Percentiles rank a stretch among this genome's conserved stretches.
Evolutionary conservation across 2,113 vertebrate species (phyloP).

Genomic region (Thermophis baileyi): DNA sequence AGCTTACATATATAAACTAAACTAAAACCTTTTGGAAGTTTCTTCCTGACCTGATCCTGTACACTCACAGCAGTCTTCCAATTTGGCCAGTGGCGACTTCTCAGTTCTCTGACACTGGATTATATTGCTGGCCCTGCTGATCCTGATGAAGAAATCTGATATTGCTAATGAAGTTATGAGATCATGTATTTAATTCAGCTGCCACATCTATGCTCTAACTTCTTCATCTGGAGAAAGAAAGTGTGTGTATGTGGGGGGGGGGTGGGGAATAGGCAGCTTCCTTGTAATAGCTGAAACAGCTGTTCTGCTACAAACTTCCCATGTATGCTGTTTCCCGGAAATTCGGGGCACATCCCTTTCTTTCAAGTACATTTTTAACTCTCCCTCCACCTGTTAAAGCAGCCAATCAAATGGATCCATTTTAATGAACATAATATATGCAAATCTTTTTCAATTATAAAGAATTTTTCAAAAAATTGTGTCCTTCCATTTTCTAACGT

Average conservation of each 20-base stretch:
- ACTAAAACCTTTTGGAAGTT: neutral
- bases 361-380: constrained; percentile 61
- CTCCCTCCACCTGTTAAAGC: constrained; percentile 54
- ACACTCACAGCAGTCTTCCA: constrained; percentile 27
- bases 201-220: constrained; percentile 29
- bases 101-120: neutral
- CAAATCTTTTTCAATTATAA: neutral
- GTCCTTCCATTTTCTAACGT: constrained; percentile 15
- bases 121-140: constrained; percentile 43
- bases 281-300: constrained; percentile 57
- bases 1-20: neutral
- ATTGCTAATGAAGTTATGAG: constrained; percentile 42
- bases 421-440: constrained; percentile 28
- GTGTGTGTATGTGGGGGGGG: neutral
- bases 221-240: constrained; percentile 54
- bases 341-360: constrained; percentile 41
- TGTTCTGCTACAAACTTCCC: constrained; percentile 52
- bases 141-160: constrained; percentile 37
- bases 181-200: constrained; percentile 47
- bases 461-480: neutral
- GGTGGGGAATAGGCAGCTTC: constrained; percentile 35
- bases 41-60: neutral
- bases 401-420: constrained; percentile 42
- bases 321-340: constrained; percentile 58
- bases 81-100: constrained; percentile 23